A percentile compares a stretch with the other conserved stretches of the same genome.
phyloP scores from a whole-genome alignment of 2,113 vertebrate genomes.

The Picathartes gymnocephalus region DNA sequence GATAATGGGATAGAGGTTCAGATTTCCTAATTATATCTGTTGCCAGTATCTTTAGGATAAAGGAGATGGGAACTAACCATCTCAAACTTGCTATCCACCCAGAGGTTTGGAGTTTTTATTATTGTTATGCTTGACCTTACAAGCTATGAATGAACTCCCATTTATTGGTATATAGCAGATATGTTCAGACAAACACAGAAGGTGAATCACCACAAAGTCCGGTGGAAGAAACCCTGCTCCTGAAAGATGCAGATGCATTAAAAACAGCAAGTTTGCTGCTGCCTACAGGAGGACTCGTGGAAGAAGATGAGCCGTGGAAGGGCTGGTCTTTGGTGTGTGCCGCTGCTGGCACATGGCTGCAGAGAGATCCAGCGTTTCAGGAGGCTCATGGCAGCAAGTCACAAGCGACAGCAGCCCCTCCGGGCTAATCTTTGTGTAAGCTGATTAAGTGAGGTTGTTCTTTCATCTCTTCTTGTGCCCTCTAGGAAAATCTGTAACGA shows the following conservation, averaged over 20 bases:
- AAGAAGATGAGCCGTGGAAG: background rate
- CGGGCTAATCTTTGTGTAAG: background rate
- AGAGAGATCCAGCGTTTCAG: background rate
- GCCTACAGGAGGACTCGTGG: background rate
- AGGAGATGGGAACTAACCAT: background rate
- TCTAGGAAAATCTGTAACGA: background rate
- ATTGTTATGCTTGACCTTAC: background rate
- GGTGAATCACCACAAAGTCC: background rate
- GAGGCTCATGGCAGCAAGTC: background rate
- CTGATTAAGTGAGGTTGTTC: background rate
- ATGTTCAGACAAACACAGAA: background rate
- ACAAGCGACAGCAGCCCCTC: background rate
- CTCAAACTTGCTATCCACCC: background rate
- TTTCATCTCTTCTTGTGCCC: background rate
- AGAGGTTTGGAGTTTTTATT: background rate
- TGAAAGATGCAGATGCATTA: background rate
- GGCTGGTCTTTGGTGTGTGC: background rate
- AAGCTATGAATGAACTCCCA: background rate
- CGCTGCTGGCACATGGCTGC: fast-evolving
- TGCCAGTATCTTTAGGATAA: background rate
- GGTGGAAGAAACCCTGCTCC: background rate
- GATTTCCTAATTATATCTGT: background rate
- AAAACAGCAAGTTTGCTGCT: background rate
- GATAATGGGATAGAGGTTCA: background rate
- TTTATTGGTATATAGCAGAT: background rate